Percentiles rank a stretch among this genome's conserved stretches.
These are phyloP conservation scores for Vidua chalybeata DNA, from an alignment of 2,113 vertebrate species.

Conservation along the genomic window DNA sequence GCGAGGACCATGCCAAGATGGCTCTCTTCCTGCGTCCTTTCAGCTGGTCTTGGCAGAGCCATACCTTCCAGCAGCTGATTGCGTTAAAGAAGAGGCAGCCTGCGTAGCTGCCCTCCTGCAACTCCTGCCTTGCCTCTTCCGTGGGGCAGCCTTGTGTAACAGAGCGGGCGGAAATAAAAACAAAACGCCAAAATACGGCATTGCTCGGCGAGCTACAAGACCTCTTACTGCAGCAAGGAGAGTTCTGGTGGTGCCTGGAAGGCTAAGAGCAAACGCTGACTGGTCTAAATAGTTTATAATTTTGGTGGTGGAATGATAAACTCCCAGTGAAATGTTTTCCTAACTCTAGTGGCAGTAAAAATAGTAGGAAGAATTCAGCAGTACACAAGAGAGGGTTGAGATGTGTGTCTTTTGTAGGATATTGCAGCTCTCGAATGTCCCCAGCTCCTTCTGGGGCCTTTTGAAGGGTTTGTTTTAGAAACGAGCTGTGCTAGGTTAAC, in stretches of 20 bases:
- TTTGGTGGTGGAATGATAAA: constrained; percentile 60
- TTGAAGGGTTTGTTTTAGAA: constrained; percentile 52
- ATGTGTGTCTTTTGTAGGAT: constrained; percentile 28
- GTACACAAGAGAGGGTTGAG: constrained; percentile 32
- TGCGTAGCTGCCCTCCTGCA: background rate
- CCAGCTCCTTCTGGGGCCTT: constrained; percentile 36
- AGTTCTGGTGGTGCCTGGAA: constrained; percentile 23
- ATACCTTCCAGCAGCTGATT: constrained; percentile 34
- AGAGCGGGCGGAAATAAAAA: background rate
- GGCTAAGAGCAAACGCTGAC: constrained; percentile 34
- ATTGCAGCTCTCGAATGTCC: background rate
- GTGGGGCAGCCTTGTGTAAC: background rate
- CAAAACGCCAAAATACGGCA: background rate
- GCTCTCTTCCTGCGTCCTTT: constrained; percentile 49
- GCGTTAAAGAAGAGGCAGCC: background rate
- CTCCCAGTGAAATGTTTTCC: constrained; percentile 49
- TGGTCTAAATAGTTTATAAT: constrained; percentile 55
- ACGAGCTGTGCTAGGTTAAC: background rate
- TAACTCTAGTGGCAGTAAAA: constrained; percentile 32
- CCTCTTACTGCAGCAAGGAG: background rate
- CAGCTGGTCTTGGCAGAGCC: constrained; percentile 24
- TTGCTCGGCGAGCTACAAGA: background rate
- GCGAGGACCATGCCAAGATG: constrained; percentile 28
- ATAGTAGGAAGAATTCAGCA: constrained; percentile 18
- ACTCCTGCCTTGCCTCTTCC: background rate